phyloP scores from a whole-genome alignment of 2,888 invertebrate genomes.

The Oxycera nigricornis region DNA sequence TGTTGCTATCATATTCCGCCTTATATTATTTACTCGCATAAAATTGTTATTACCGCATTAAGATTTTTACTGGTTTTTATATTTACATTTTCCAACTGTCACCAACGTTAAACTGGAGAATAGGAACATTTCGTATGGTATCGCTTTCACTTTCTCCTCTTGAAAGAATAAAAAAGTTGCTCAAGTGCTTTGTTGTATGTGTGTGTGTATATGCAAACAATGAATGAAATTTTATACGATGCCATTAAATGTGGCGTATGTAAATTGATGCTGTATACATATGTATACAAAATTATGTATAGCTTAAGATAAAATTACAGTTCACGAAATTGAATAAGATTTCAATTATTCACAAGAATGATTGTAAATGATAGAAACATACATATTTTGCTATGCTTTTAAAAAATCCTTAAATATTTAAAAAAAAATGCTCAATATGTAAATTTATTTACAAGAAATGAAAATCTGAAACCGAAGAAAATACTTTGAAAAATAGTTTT shows the following conservation, averaged over 20 bases:
- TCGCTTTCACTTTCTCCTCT: too few species aligned
- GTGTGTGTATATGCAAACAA: background rate
- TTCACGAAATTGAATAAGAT: background rate
- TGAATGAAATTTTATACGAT: conserved; percentile 21
- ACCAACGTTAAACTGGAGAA: background rate
- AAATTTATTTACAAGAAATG: too few species aligned
- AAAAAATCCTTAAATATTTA: too few species aligned
- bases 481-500: too few species aligned
- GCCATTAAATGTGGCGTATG: too few species aligned
- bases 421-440: too few species aligned
- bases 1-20: background rate
- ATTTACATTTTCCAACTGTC: conserved; percentile 32
- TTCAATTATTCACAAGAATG: background rate
- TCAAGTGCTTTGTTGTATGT: background rate
- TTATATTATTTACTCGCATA: conserved; percentile 21
- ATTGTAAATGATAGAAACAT: too few species aligned
- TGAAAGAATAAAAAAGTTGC: background rate
- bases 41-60: conserved; percentile 29
- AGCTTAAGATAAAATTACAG: background rate
- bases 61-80: conserved; percentile 27
- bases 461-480: too few species aligned
- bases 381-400: too few species aligned
- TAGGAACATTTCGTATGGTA: too few species aligned
- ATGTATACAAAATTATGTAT: conserved; percentile 9
- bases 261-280: too few species aligned